A percentile compares a stretch with the other conserved stretches of the same genome.
Evolutionary conservation across 2,797 vertebrate genomes (phyloP).

Genomic region (Sciurus vulgaris): DNA sequence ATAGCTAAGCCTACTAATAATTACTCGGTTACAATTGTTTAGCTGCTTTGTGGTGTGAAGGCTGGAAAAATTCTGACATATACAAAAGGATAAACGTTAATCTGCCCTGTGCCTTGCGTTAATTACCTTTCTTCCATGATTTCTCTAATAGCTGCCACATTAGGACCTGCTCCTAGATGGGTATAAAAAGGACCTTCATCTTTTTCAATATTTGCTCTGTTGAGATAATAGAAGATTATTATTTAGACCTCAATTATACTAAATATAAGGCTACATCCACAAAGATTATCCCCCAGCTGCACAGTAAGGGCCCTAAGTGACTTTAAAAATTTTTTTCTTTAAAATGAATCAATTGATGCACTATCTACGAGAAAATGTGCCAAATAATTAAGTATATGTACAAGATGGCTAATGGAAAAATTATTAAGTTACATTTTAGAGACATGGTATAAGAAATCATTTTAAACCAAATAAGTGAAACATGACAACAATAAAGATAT

Average conservation of each 20-base stretch:
- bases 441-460: conserved; percentile 64
- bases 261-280: conserved; percentile 85
- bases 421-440: conserved; percentile 71
- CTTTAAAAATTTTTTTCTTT: conserved; percentile 65
- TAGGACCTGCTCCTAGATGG: conserved; percentile 97
- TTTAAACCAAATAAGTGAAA: conserved; percentile 65
- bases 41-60: conserved; percentile 87
- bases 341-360: conserved; percentile 70
- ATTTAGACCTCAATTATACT: conserved; percentile 85
- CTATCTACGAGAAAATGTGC: conserved; percentile 74
- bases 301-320: conserved; percentile 75
- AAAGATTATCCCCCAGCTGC: conserved; percentile 82
- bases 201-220: conserved; percentile 99
- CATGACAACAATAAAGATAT: conserved; percentile 52
- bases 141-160: conserved; percentile 95
- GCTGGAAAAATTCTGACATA: conserved; percentile 86
- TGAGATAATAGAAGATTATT: conserved; percentile 88
- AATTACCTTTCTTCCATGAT: conserved; percentile 97
- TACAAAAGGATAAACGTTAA: conserved; percentile 87
- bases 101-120: conserved; percentile 88
- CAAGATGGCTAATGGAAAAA: conserved; percentile 59
- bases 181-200: conserved; percentile 99
- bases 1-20: conserved; percentile 86
- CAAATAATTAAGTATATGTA: conserved; percentile 65
- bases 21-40: conserved; percentile 87